Percentiles rank a stretch among this genome's conserved stretches.
Conservation (phyloP, 1,140 invertebrate genomes). For the Rhagoletis zephyria region DNA sequence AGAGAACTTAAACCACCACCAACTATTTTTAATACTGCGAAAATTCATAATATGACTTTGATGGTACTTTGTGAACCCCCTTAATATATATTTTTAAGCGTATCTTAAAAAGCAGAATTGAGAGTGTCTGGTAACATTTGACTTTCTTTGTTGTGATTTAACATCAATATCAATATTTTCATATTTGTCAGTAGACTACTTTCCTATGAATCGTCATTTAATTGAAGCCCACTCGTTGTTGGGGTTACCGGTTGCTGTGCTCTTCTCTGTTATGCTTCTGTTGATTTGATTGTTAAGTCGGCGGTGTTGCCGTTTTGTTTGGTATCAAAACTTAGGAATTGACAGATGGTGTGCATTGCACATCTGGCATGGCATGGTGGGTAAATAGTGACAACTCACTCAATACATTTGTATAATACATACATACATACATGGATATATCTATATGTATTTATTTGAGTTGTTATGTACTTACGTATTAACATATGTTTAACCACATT, state of each 20-base stretch:
- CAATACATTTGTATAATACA: not conserved
- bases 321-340: not conserved
- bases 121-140: conserved; percentile 7
- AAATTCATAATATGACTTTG: too few relatives aligned
- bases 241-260: not conserved
- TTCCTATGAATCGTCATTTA: not conserved
- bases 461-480: too few relatives aligned
- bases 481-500: too few relatives aligned
- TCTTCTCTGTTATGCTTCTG: too few relatives aligned
- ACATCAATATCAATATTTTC: too few relatives aligned
- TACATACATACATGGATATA: not conserved
- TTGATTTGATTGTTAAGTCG: not conserved
- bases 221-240: not conserved
- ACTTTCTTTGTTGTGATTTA: not conserved
- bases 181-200: not conserved
- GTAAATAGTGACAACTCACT: not conserved
- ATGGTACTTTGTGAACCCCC: too few relatives aligned
- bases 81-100: too few relatives aligned
- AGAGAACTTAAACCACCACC: too few relatives aligned
- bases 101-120: too few relatives aligned
- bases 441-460: not conserved
- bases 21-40: too few relatives aligned
- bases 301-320: conserved; percentile 35
- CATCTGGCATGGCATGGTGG: not conserved
- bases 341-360: not conserved